Percentiles rank a stretch among this genome's conserved stretches.
Evolutionary conservation across 2,113 vertebrate genomes (phyloP).

Genomic region (Daphoenositta chrysoptera): DNA sequence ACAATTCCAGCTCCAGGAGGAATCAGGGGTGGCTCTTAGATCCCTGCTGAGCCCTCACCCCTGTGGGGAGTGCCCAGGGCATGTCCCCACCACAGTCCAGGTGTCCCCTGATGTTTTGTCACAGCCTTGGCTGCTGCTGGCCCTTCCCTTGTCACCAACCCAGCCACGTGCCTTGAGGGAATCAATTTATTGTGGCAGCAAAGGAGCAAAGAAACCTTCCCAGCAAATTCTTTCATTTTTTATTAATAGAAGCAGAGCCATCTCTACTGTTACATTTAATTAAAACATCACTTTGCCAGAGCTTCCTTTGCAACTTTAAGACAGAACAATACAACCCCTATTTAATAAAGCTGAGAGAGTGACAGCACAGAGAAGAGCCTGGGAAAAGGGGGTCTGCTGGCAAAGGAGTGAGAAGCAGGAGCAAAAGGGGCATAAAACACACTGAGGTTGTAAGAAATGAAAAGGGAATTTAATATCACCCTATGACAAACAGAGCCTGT

Average conservation of each 20-base stretch:
- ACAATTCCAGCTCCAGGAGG: not conserved
- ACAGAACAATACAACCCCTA: not conserved
- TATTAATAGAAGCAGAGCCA: not conserved
- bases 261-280: not conserved
- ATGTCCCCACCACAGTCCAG: fast-evolving
- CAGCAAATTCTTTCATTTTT: not conserved
- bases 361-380: fast-evolving
- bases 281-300: not conserved
- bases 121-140: not conserved
- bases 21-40: not conserved
- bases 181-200: not conserved
- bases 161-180: not conserved
- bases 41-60: not conserved
- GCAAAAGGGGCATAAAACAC: not conserved
- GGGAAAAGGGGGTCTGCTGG: not conserved
- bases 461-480: not conserved
- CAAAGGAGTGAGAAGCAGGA: not conserved
- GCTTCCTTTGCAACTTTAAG: not conserved
- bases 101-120: not conserved
- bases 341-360: not conserved
- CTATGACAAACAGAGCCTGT: not conserved
- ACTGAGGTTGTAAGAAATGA: not conserved
- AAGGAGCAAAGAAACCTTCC: not conserved
- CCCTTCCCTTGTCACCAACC: not conserved
- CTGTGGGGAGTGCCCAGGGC: not conserved